A percentile compares a stretch with the other conserved stretches of the same genome.
These are phyloP conservation scores for Tangara arthus DNA, from an alignment of 2,797 vertebrate genomes.

Conservation along the genomic window DNA sequence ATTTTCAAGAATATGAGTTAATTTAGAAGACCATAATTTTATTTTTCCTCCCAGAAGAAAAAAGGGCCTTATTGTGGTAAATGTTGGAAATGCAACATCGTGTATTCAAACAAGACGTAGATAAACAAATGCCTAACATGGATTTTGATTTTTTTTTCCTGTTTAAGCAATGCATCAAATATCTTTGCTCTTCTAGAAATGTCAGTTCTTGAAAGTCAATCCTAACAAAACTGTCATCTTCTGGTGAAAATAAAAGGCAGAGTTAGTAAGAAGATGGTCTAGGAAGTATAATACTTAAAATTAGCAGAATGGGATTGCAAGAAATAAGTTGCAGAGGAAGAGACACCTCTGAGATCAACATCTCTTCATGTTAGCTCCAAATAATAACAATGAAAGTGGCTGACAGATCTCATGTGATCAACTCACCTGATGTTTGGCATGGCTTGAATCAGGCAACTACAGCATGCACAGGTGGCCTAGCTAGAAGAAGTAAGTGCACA, in stretches of 20 bases:
- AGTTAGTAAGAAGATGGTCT: background rate
- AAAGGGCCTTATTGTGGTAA: background rate
- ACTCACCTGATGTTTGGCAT: background rate
- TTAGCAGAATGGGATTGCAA: background rate
- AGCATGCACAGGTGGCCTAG: background rate
- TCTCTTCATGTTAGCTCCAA: background rate
- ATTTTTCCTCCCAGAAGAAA: background rate
- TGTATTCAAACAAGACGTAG: background rate
- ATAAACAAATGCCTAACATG: background rate
- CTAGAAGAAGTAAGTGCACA: background rate
- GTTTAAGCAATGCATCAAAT: background rate
- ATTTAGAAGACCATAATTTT: background rate
- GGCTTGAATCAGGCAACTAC: background rate
- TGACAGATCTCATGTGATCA: background rate
- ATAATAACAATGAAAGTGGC: background rate
- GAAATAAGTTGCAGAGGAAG: background rate
- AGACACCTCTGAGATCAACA: background rate
- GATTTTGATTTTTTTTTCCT: background rate
- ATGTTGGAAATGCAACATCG: background rate
- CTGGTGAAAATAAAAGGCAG: background rate
- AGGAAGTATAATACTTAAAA: background rate
- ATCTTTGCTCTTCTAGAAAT: background rate
- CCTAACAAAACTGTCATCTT: background rate
- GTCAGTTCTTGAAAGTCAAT: background rate
- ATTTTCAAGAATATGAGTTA: background rate